Conservation (phyloP, 92 coral and sea anemone species). For the Plumapathes pennacea region DNA sequence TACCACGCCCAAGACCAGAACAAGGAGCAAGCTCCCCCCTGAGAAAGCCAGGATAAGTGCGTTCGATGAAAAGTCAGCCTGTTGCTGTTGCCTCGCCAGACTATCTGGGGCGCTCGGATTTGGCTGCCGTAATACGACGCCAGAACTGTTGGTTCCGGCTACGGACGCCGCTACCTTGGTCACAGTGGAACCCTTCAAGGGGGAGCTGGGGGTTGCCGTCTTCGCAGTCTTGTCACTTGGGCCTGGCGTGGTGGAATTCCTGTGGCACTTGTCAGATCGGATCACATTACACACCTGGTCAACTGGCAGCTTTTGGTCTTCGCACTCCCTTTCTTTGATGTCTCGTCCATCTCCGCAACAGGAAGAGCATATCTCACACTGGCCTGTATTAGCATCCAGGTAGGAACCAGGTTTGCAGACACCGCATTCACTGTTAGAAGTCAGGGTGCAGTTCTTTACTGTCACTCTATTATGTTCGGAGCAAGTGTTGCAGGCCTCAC, state of each 20-base stretch:
- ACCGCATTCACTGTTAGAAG: slow-evolving; percentile 26
- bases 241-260: neutral
- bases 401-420: slow-evolving; percentile 29
- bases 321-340: slow-evolving; percentile 3
- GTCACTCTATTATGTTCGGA: slow-evolving; percentile 8
- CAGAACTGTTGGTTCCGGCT: no score
- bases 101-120: no score
- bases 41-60: no score
- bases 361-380: slow-evolving; percentile 32
- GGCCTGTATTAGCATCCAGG: neutral
- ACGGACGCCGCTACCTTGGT: no score
- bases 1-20: no score
- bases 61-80: no score
- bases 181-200: no score
- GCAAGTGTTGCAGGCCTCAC: slow-evolving; percentile 19
- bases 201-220: no score
- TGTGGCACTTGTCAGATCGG: slow-evolving; percentile 11
- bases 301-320: slow-evolving; percentile 4
- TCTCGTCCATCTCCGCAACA: slow-evolving; percentile 35
- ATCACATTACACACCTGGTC: neutral
- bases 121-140: no score
- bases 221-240: neutral
- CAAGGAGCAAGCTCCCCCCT: no score
- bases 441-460: slow-evolving; percentile 5
- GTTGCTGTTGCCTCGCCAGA: no score